Evolutionary conservation across 2,888 invertebrate species (phyloP).

Genomic region (Tenthredo scrophulariae): DNA sequence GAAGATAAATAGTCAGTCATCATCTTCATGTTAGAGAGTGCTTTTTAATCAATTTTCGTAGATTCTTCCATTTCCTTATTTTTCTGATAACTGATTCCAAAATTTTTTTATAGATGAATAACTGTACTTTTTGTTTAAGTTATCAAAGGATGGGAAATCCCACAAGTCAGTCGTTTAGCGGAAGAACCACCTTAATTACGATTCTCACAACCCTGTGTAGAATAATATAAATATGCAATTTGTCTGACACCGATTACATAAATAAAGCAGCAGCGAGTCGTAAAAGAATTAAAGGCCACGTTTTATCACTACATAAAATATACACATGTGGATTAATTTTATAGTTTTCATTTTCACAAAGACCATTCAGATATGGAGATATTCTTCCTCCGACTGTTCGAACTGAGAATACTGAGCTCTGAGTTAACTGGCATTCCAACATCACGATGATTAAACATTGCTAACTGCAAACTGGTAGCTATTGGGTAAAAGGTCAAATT

Average conservation of each 20-base stretch:
- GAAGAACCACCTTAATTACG: too few relatives aligned
- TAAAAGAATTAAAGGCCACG: conserved; percentile 16
- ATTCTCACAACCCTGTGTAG: conserved; percentile 7
- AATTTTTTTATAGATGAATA: too few relatives aligned
- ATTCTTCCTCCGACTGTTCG: conserved; percentile 36
- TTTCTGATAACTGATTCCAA: too few relatives aligned
- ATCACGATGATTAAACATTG: conserved; percentile 60
- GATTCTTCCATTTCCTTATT: too few relatives aligned
- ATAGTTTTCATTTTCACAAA: conserved; percentile 5
- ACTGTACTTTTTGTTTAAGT: too few relatives aligned
- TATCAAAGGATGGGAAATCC: too few relatives aligned
- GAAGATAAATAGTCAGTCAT: too few relatives aligned
- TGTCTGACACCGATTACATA: conserved; percentile 34
- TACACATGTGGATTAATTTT: conserved; percentile 24
- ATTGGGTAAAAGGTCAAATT: conserved; percentile 64
- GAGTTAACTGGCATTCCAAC: conserved; percentile 54
- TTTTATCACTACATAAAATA: conserved; percentile 22
- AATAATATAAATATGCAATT: conserved; percentile 57
- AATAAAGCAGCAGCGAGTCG: conserved; percentile 11
- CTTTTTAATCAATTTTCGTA: too few relatives aligned
- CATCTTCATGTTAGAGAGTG: too few relatives aligned
- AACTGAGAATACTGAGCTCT: conserved; percentile 59
- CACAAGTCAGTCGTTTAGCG: too few relatives aligned
- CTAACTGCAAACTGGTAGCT: conserved; percentile 58
- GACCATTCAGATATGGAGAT: conserved; percentile 28